phyloP scores from a whole-genome alignment of 2,113 vertebrate genomes.

The Chaetorhynchus papuensis region DNA sequence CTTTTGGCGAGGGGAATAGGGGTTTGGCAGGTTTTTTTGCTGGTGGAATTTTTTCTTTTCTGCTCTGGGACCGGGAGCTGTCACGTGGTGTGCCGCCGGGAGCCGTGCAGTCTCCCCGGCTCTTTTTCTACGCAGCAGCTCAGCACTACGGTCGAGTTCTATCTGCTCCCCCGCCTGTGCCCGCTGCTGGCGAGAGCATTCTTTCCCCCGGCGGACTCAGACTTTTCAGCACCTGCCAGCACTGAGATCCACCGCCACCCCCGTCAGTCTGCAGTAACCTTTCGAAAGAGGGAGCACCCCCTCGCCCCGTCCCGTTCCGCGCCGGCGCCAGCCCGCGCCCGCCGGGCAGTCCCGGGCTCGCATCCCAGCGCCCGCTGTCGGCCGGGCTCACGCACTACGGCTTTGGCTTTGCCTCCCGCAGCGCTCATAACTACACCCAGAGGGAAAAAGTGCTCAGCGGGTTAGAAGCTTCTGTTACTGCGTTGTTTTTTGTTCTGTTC shows the following conservation, averaged over 20 bases:
- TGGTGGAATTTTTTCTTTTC: neutral
- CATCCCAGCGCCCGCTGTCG: neutral
- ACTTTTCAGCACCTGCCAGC: neutral
- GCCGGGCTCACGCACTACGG: fast-evolving
- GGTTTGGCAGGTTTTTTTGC: neutral
- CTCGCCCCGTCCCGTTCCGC: fast-evolving
- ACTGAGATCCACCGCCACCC: neutral
- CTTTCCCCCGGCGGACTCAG: too few species aligned
- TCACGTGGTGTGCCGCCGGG: too few species aligned
- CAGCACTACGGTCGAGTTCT: too few species aligned
- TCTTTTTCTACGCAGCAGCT: neutral
- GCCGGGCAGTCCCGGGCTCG: too few species aligned
- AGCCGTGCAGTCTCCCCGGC: too few species aligned
- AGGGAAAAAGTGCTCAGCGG: neutral
- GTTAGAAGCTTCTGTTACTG: fast-evolving
- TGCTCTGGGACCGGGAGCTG: neutral
- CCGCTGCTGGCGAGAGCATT: neutral
- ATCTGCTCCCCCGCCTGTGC: neutral
- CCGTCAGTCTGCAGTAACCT: too few species aligned
- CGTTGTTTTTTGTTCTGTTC: neutral
- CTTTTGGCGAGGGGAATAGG: neutral
- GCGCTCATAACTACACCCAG: neutral
- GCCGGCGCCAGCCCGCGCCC: neutral
- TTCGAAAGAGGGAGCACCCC: fast-evolving
- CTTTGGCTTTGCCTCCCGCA: neutral